phyloP scores from a whole-genome alignment of 2,113 vertebrate genomes.

The Saguinus midas region DNA sequence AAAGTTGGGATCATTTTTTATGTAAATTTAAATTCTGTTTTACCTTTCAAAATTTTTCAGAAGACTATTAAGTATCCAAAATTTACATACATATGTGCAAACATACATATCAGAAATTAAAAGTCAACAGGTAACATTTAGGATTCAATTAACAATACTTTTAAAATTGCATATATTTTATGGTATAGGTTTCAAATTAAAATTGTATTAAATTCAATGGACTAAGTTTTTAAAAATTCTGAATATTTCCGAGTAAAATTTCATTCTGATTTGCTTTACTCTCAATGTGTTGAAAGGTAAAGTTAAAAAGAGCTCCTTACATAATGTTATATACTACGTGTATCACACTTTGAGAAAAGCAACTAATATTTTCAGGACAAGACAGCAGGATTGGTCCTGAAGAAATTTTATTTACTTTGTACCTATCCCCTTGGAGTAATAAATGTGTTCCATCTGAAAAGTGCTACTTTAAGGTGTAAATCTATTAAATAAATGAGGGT shows the following conservation, averaged over 20 bases:
- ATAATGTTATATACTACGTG: neutral
- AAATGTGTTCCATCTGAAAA: neutral
- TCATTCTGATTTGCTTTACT: too few relatives aligned
- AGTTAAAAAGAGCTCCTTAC: neutral
- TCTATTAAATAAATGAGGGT: neutral
- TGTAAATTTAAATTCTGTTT: neutral
- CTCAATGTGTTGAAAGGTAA: neutral
- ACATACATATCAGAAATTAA: neutral
- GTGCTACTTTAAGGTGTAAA: neutral
- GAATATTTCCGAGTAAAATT: neutral
- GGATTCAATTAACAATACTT: neutral
- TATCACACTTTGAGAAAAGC: neutral
- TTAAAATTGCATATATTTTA: neutral
- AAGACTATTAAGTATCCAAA: neutral
- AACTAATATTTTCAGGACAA: neutral
- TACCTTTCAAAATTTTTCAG: neutral
- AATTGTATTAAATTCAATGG: neutral
- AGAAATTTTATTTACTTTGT: neutral
- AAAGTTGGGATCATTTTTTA: neutral
- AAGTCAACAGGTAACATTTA: neutral
- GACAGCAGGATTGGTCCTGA: neutral
- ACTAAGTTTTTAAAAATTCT: neutral
- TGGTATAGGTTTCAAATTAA: neutral
- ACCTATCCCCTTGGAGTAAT: neutral
- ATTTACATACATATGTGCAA: neutral